Percentiles rank a stretch among this genome's conserved stretches.
phyloP scores from a whole-genome alignment of 2,113 vertebrate species.

The Etheostoma spectabile region DNA sequence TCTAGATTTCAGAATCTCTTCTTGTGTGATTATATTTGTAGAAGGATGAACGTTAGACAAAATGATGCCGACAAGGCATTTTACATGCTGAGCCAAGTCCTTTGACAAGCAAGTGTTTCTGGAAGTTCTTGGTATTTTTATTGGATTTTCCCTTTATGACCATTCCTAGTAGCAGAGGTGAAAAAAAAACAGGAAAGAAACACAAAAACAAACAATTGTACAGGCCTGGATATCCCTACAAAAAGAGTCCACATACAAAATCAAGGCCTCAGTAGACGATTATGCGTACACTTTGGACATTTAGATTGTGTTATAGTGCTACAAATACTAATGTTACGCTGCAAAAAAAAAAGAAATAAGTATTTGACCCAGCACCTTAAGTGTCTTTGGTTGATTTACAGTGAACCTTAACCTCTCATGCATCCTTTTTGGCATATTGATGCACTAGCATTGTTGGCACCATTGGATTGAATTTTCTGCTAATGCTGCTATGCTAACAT shows the following conservation, averaged over 20 bases:
- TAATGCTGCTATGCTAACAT: conserved; percentile 1
- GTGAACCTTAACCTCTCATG: neutral
- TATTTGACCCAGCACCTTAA: neutral
- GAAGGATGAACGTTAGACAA: neutral
- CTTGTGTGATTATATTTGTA: conserved; percentile 5
- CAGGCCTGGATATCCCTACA: neutral
- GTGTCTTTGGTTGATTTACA: neutral
- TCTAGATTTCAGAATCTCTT: neutral
- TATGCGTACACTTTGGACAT: neutral
- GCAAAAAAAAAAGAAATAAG: neutral
- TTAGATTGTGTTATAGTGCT: conserved; percentile 22
- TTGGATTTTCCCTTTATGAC: neutral
- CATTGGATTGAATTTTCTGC: neutral
- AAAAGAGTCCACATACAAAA: neutral
- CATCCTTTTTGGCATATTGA: neutral
- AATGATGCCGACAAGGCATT: neutral
- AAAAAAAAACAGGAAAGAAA: neutral
- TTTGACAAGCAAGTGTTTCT: neutral
- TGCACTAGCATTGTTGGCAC: neutral
- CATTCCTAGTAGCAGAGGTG: neutral
- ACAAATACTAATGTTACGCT: conserved; percentile 20
- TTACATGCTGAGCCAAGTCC: neutral
- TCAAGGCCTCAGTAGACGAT: neutral
- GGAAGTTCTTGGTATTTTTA: neutral
- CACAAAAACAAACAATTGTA: neutral